Evolutionary conservation across 2,113 vertebrate species (phyloP).

Genomic region (Plotosus lineatus): DNA sequence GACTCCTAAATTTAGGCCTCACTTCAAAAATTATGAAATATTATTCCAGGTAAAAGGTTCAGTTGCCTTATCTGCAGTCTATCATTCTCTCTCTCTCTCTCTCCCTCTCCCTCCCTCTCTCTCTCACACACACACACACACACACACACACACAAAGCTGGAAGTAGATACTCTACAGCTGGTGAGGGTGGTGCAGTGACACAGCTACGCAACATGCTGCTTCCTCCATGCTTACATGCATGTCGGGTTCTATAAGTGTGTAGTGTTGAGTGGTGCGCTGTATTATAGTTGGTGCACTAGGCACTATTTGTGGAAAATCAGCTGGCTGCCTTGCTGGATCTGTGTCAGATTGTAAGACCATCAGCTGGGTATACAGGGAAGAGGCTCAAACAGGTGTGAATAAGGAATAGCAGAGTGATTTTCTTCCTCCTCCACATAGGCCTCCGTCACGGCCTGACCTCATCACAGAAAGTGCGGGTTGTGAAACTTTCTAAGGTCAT

Average conservation of each 20-base stretch:
- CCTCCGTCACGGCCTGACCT: conserved; percentile 17
- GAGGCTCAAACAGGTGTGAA: conserved; percentile 27
- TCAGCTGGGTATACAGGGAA: conserved; percentile 29
- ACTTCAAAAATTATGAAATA: neutral
- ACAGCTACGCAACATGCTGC: conserved; percentile 23
- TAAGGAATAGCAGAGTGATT: neutral
- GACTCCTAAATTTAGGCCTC: neutral
- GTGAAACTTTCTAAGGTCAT: conserved; percentile 32
- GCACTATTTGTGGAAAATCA: conserved; percentile 65
- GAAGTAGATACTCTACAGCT: neutral
- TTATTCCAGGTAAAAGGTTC: neutral
- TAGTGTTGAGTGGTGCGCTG: conserved; percentile 51
- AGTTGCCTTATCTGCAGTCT: neutral
- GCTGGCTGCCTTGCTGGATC: conserved; percentile 59
- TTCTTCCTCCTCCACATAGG: neutral
- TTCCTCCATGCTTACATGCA: conserved; percentile 37
- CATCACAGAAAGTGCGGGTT: neutral
- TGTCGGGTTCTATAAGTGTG: conserved; percentile 57
- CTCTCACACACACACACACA: neutral
- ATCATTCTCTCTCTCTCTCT: no score
- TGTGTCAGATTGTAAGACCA: conserved; percentile 61
- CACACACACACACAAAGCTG: conserved; percentile 3
- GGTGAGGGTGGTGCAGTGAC: conserved; percentile 29
- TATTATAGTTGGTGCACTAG: conserved; percentile 60
- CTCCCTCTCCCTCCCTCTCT: no score